These are phyloP conservation scores for Labeo calbasu DNA, from an alignment of 2,797 vertebrate genomes.

Conservation along the genomic window DNA sequence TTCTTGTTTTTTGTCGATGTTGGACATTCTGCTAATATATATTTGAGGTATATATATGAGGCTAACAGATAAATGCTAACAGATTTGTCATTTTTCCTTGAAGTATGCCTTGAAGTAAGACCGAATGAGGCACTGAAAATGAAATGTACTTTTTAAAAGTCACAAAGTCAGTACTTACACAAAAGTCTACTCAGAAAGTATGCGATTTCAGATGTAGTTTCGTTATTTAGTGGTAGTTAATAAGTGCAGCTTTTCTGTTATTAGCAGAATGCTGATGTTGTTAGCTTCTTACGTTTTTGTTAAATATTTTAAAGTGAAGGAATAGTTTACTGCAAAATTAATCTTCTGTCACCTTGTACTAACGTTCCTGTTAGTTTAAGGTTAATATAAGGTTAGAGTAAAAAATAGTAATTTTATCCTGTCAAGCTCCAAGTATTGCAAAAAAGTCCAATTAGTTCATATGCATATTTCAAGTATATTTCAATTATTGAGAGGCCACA, in stretches of 20 bases:
- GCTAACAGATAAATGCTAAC: too few relatives aligned
- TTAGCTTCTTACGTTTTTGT: neutral
- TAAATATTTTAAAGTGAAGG: neutral
- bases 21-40: neutral
- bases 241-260: too few relatives aligned
- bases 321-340: neutral
- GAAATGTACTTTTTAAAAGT: too few relatives aligned
- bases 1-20: neutral
- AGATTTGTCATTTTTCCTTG: neutral
- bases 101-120: neutral
- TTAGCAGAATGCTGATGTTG: neutral
- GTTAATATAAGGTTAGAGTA: too few relatives aligned
- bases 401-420: neutral
- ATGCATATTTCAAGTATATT: neutral
- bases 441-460: neutral
- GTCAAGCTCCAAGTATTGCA: neutral
- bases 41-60: too few relatives aligned
- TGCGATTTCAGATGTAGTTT: too few relatives aligned
- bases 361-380: too few relatives aligned
- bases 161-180: too few relatives aligned
- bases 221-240: too few relatives aligned
- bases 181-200: too few relatives aligned
- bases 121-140: constrained; percentile 18
- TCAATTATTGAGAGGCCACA: neutral
- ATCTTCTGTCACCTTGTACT: too few relatives aligned